Base-by-base conservation (phyloP, 1,140 invertebrate species). In the Solen grandis region DNA sequence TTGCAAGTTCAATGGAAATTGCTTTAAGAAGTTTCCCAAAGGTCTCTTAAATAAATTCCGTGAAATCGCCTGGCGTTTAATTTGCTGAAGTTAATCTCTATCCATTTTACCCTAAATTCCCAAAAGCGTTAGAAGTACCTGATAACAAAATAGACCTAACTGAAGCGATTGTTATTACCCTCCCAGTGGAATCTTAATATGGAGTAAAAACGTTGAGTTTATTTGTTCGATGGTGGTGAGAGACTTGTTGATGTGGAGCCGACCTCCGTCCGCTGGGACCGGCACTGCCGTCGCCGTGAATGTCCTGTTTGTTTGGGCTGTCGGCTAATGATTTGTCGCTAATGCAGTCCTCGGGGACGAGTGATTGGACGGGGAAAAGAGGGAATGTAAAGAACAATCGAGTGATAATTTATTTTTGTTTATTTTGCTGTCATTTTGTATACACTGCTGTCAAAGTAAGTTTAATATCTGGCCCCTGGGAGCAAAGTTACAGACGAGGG, bases 371-470 rank as follows among this genome's bases (percentile, higher is more conserved):
- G 41, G 19, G 41, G 19, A 46, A 72, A 25, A 55, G 46, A 41
- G 60, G 57, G n/a, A 54, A 62, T 52, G 13, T 62, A n/a, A 14
- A 16, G 35, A 52, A 62, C 38, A 62, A 38, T 54, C 41, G 54
- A 35, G 41, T 33, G 65, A 80, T 80, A 80, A 72, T 72, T 72
- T 80, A 63, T 72, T 72, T 55, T 72, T 73, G 77, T 80, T 72
- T 72, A 80, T 63, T 62, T 72, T 65, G 33, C 55, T 70, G 54
- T 62, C 66, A 70, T 70, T 70, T 38, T 1, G 68, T 59, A n/a
- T 50, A 52, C 55, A 50, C 57, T 60, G 54, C 31, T 63, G 68
- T 62, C 65, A 50, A 29, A 16, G 65, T 35, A 38, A 59, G 35
- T 79, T 52, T 27, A 75, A 75, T 63, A 38, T 62, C 22, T 27